A percentile compares a stretch with the other conserved stretches of the same genome.
These are phyloP conservation scores for Corapipo altera DNA, from an alignment of 2,113 vertebrate species.

Conservation along the genomic window DNA sequence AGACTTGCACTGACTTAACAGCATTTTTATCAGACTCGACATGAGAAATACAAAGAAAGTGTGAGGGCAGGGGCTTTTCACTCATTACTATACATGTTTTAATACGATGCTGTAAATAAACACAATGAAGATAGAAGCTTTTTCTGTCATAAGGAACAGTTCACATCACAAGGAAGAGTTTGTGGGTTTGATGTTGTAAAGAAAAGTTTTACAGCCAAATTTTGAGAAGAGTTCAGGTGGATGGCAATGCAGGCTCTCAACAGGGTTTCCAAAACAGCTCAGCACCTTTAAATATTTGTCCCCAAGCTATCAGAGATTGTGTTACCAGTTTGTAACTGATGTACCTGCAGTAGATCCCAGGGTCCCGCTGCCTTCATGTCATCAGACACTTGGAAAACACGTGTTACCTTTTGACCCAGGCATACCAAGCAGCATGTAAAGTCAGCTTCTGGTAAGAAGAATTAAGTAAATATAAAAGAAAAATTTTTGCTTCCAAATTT, in stretches of 20 bases:
- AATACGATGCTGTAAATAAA: neutral
- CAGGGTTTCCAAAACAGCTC: neutral
- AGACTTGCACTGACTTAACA: neutral
- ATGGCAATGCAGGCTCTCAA: neutral
- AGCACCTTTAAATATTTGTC: neutral
- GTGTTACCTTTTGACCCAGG: neutral
- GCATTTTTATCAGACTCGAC: neutral
- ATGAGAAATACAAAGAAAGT: neutral
- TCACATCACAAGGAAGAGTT: neutral
- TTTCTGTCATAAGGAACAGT: neutral
- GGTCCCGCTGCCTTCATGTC: neutral
- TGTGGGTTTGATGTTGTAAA: neutral
- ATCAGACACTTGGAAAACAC: neutral
- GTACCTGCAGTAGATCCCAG: neutral
- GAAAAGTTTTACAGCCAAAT: neutral
- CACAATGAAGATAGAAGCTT: neutral
- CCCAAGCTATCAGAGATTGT: no score
- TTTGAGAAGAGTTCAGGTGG: neutral
- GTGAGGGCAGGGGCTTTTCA: neutral
- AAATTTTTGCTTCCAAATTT: neutral
- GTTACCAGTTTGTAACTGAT: neutral
- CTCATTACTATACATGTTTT: neutral
- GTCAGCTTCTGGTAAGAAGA: neutral
- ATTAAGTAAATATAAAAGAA: neutral
- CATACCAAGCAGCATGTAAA: neutral